Percentiles rank a stretch among this genome's conserved stretches.
phyloP scores from a whole-genome alignment of 2,888 invertebrate genomes.

The Cosmia pyralina region DNA sequence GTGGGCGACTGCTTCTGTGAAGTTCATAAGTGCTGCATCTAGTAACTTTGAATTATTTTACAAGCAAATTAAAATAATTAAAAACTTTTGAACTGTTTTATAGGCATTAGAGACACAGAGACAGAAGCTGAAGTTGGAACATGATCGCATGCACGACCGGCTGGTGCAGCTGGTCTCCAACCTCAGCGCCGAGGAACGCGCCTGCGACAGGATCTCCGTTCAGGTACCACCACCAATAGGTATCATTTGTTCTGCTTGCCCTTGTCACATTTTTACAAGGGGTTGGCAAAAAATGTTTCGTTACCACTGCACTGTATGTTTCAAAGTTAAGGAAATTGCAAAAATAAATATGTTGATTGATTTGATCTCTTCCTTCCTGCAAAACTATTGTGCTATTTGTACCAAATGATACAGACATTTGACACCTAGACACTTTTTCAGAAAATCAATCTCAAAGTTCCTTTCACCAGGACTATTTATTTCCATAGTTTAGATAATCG shows the following conservation, averaged over 20 bases:
- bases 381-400: too few relatives aligned
- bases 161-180: conserved; percentile 86
- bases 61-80: too few relatives aligned
- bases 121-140: conserved; percentile 85
- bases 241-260: neutral
- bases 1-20: neutral
- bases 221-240: conserved; percentile 73
- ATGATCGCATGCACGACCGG: conserved; percentile 84
- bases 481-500: neutral
- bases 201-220: conserved; percentile 86
- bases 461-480: neutral
- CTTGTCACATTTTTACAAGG: neutral
- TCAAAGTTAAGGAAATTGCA: neutral
- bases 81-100: conserved; percentile 25
- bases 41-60: neutral
- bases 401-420: too few relatives aligned
- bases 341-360: neutral
- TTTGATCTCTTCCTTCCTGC: neutral
- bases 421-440: too few relatives aligned
- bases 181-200: conserved; percentile 85
- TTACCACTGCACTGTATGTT: neutral
- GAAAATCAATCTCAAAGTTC: too few relatives aligned
- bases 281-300: neutral
- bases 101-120: conserved; percentile 84
- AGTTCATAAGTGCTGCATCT: neutral